A percentile compares a stretch with the other conserved stretches of the same genome.
Evolutionary conservation across 2,797 vertebrate genomes (phyloP).

Genomic region (Sebastiscus albofasciatus): DNA sequence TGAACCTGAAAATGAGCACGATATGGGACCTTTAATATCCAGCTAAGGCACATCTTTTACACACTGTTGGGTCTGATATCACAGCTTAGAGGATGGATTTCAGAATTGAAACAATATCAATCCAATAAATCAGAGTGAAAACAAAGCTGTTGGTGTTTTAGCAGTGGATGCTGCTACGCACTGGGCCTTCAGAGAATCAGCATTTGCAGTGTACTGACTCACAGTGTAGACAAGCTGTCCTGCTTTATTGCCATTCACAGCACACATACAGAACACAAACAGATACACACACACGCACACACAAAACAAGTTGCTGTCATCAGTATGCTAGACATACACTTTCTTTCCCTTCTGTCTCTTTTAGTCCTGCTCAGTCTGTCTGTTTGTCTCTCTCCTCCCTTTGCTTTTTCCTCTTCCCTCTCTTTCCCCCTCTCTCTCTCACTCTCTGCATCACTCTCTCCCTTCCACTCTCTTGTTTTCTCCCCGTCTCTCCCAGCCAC

Average conservation of each 20-base stretch:
- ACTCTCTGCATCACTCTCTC: background rate
- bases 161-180: background rate
- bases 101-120: background rate
- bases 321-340: conserved; percentile 24
- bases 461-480: background rate
- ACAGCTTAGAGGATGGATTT: background rate
- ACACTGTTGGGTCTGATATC: background rate
- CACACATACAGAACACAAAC: background rate
- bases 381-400: background rate
- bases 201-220: conserved; percentile 1
- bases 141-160: background rate
- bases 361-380: background rate
- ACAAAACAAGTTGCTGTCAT: conserved; percentile 7
- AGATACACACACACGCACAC: background rate
- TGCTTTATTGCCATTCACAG: conserved; percentile 17
- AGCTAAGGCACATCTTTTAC: background rate
- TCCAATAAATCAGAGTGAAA: conserved; percentile 3
- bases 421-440: background rate
- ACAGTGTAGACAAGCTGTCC: background rate
- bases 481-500: background rate
- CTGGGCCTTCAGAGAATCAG: background rate
- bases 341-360: conserved; percentile 10
- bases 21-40: background rate
- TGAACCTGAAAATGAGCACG: too few species aligned
- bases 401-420: background rate